Evolutionary conservation across 2,888 invertebrate species (phyloP), one percentile per base, ranked within the genome.

Genomic region (Acrocyrtus sp.): DNA sequence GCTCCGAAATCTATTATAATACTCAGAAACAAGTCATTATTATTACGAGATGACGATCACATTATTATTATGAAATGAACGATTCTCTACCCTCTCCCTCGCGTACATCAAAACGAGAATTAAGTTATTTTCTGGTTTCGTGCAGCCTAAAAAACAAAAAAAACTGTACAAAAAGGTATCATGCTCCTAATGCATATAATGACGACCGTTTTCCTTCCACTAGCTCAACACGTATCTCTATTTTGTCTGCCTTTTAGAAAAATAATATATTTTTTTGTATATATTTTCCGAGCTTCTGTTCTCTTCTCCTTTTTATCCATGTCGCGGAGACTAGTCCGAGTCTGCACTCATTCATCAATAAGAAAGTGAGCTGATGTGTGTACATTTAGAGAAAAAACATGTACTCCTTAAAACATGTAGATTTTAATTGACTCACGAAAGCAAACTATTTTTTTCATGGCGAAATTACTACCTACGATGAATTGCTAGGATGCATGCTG

Each of bases 41-140:
- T 57, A 41, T 43, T 50, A 41, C 43, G 48, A 29, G 57, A 61
- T 50, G 54, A 61, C 26, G 51, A n/a, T n/a, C n/a, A n/a, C n/a
- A n/a, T n/a, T n/a, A n/a, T n/a, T n/a, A n/a, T n/a, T n/a, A n/a
- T n/a, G n/a, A n/a, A n/a, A n/a, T n/a, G n/a, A n/a, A n/a, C n/a
- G n/a, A n/a, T 21, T 50, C 50, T 19, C 45, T n/a, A 50, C 21
- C 22, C 34, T 5, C 34, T 8, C 21, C 22, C 22, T n/a, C n/a
- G n/a, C n/a, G n/a, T n/a, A n/a, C n/a, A n/a, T n/a, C n/a, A n/a
- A 45, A 22, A 54, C 54, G 51, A 57, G 50, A 63, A 63, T 70
- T 70, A 70, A 70, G 63, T 70, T 34, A 70, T 70, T 70, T 70
- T 57, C 70, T 60, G 22, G 41, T 53, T 48, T 56, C 63, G 57